These are phyloP conservation scores for Aplocera efformata DNA, from an alignment of 2,888 invertebrate genomes.

Conservation along the genomic window DNA sequence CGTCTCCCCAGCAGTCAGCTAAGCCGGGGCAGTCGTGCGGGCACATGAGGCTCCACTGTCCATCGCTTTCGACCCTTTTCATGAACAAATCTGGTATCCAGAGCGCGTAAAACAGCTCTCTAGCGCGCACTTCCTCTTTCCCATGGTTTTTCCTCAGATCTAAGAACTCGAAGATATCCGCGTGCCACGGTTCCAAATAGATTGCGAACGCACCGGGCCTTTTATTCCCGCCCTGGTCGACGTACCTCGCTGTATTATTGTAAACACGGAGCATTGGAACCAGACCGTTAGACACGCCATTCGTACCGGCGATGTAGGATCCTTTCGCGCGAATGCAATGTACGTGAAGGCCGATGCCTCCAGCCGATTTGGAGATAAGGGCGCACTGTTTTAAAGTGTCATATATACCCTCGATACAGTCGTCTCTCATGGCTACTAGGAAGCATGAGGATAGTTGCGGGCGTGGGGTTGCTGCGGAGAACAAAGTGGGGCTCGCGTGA, in stretches of 20 bases:
- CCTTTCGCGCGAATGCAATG: conserved; percentile 97
- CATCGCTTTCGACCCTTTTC: conserved; percentile 93
- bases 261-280: conserved; percentile 97
- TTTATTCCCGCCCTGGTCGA: conserved; percentile 99
- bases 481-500: conserved; percentile 98
- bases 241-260: conserved; percentile 97
- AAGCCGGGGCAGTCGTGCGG: conserved; percentile 96
- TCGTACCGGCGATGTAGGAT: conserved; percentile 95
- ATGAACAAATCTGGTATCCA: conserved; percentile 99
- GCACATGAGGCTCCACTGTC: conserved; percentile 97
- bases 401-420: conserved; percentile 97
- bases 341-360: conserved; percentile 97
- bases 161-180: conserved; percentile 96
- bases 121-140: conserved; percentile 95
- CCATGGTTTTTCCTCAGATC: conserved; percentile 97
- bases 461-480: conserved; percentile 94
- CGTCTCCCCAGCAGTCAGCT: conserved; percentile 95
- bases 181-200: conserved; percentile 99
- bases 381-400: conserved; percentile 96
- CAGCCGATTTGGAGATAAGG: conserved; percentile 97
- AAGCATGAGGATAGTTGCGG: conserved; percentile 98
- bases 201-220: conserved; percentile 98
- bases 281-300: conserved; percentile 96
- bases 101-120: conserved; percentile 97
- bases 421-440: conserved; percentile 94